A percentile compares a stretch with the other conserved stretches of the same genome.
phyloP scores from a whole-genome alignment of 2,113 vertebrate species.

The Leucoraja erinaceus region DNA sequence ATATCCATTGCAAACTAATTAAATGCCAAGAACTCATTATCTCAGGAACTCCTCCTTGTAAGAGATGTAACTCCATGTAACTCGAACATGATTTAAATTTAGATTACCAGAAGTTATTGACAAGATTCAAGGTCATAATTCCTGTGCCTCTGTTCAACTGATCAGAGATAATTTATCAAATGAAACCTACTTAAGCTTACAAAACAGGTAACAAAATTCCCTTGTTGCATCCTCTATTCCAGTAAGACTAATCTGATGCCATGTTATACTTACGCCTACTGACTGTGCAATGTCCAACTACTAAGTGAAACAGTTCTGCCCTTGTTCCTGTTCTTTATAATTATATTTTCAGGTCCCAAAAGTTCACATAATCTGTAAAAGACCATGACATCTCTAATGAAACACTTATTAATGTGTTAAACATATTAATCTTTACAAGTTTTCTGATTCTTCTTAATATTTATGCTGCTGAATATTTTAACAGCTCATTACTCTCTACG shows the following conservation, averaged over 20 bases:
- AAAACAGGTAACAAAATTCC: not conserved
- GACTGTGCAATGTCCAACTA: not conserved
- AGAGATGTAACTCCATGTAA: not conserved
- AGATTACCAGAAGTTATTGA: not conserved
- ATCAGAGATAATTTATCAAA: slow-evolving; percentile 10
- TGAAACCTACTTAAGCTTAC: slow-evolving; percentile 6
- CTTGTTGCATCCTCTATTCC: not conserved
- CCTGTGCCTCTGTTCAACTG: not conserved
- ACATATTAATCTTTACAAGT: slow-evolving; percentile 38
- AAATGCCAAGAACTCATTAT: not conserved
- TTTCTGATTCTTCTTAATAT: slow-evolving; percentile 33
- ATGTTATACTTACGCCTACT: too few relatives aligned
- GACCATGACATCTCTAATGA: slow-evolving; percentile 35
- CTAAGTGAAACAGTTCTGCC: not conserved
- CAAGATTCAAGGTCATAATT: slow-evolving; percentile 10
- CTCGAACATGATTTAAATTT: not conserved
- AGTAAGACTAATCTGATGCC: too few relatives aligned
- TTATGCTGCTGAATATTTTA: slow-evolving; percentile 38
- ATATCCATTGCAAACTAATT: not conserved
- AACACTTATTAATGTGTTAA: slow-evolving; percentile 38
- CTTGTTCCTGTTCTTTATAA: slow-evolving; percentile 28
- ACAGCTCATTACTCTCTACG: slow-evolving; percentile 35
- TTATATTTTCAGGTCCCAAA: slow-evolving; percentile 10
- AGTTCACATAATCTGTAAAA: slow-evolving; percentile 33
- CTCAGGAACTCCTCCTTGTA: not conserved